These are phyloP conservation scores for Stenodema calcarata DNA, from an alignment of 2,888 invertebrate species.

Conservation along the genomic window DNA sequence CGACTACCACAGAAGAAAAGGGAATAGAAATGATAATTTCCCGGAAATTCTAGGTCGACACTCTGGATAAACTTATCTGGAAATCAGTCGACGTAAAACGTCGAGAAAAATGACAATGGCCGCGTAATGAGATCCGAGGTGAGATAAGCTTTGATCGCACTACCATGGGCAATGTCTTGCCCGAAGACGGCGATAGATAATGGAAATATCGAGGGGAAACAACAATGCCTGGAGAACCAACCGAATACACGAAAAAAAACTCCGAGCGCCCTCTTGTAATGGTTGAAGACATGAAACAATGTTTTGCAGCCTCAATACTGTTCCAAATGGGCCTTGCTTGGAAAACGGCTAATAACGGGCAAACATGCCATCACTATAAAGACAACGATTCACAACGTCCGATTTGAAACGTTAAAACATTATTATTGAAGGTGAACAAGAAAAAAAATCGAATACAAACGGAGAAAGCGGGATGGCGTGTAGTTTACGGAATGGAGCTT, in stretches of 20 bases:
- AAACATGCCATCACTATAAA: neutral
- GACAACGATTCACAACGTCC: neutral
- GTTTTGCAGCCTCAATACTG: neutral
- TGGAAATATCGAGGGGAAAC: neutral
- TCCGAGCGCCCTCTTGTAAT: neutral
- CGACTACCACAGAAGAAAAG: no score
- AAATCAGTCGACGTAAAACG: no score
- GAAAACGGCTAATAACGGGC: neutral
- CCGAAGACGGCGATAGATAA: neutral
- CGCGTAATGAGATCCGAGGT: no score
- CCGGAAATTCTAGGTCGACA: no score
- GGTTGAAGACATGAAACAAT: neutral
- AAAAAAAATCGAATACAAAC: neutral
- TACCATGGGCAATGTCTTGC: no score
- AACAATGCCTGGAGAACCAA: no score
- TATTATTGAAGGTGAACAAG: neutral
- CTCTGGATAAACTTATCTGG: no score
- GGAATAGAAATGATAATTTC: no score
- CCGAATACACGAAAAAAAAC: neutral
- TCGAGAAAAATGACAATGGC: no score
- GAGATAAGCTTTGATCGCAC: no score
- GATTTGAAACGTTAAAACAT: neutral
- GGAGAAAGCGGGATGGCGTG: neutral
- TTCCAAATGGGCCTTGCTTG: neutral
- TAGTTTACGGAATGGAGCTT: neutral